These are phyloP conservation scores for Anoplolepis gracilipes DNA, from an alignment of 1,140 invertebrate species.

Conservation along the genomic window DNA sequence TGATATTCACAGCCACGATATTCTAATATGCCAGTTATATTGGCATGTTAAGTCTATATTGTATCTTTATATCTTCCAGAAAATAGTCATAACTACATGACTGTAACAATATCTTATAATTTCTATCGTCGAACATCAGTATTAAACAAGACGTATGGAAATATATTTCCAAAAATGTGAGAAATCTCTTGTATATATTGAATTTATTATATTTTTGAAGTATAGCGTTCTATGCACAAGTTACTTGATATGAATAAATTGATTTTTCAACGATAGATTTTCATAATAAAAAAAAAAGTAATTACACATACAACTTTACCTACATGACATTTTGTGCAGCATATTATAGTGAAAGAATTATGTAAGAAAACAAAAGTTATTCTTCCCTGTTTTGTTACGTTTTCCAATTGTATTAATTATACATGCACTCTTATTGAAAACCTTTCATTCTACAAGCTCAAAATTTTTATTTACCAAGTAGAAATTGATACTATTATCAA, in stretches of 20 bases:
- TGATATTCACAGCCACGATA: conserved; percentile 67
- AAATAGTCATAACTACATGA: conserved; percentile 58
- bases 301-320: neutral
- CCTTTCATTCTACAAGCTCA: neutral
- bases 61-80: conserved; percentile 8
- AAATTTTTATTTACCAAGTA: neutral
- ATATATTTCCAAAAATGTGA: conserved; percentile 14
- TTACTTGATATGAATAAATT: conserved; percentile 1
- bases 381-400: neutral
- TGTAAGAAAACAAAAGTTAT: neutral
- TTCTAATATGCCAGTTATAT: conserved; percentile 61
- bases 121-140: neutral
- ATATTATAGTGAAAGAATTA: neutral
- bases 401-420: neutral
- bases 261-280: neutral
- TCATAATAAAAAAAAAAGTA: neutral
- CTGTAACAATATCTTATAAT: neutral
- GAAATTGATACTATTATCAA: neutral
- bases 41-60: conserved; percentile 28
- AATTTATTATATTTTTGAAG: neutral
- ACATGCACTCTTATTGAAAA: neutral
- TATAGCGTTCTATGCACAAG: neutral
- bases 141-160: conserved; percentile 8
- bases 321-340: neutral
- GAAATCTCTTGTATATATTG: neutral